phyloP scores from a whole-genome alignment of 1,140 invertebrate species.

The Drosophila lacteicornis region DNA sequence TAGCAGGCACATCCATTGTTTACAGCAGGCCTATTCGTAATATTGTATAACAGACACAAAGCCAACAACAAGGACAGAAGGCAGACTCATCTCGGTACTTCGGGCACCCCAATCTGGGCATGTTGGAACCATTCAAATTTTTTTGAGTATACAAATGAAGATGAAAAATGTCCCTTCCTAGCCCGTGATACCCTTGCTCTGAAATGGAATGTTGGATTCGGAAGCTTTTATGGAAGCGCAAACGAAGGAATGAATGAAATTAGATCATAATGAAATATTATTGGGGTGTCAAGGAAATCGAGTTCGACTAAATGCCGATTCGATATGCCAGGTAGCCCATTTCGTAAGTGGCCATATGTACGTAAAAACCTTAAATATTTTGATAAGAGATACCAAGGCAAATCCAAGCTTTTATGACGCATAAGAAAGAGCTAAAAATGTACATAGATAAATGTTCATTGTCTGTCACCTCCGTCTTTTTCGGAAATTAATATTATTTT shows the following conservation, averaged over 20 bases:
- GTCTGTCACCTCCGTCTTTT: no score
- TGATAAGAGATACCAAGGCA: no score
- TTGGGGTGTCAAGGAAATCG: background rate
- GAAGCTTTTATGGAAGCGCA: background rate
- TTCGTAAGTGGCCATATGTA: no score
- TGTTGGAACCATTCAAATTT: constrained; percentile 66
- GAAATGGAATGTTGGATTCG: background rate
- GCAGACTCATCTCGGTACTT: constrained; percentile 20
- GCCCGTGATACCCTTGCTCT: constrained; percentile 1
- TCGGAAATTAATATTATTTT: no score
- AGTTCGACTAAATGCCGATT: background rate
- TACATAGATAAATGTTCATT: background rate
- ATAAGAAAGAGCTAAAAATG: background rate
- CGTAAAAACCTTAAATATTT: no score
- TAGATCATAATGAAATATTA: background rate
- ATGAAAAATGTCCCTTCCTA: constrained; percentile 40
- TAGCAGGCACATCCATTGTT: constrained; percentile 55
- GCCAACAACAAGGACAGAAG: constrained; percentile 24
- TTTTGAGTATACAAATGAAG: constrained; percentile 55
- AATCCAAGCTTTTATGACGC: no score
- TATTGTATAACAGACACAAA: constrained; percentile 64
- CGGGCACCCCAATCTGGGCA: constrained; percentile 55
- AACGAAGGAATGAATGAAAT: background rate
- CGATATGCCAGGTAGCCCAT: no score
- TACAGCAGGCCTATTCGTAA: constrained; percentile 57